phyloP scores from a whole-genome alignment of 92 coral and sea anemone species.

The Pocillopora grandis region DNA sequence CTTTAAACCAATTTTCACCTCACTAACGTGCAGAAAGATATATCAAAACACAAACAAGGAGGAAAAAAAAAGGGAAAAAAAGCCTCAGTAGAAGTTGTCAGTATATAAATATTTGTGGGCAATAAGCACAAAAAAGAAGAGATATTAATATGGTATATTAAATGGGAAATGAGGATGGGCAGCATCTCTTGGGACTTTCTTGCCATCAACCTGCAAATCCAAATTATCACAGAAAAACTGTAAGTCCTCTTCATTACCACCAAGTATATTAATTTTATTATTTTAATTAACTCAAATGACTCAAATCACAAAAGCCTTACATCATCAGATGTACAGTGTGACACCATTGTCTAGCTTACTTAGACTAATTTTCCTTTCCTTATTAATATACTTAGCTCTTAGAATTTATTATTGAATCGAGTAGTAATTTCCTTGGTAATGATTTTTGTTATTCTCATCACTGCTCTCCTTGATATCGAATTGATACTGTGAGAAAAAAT shows the following conservation, averaged over 20 bases:
- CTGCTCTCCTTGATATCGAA: neutral
- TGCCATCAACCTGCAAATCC: constrained; percentile 71
- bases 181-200: constrained; percentile 78
- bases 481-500: too few relatives aligned
- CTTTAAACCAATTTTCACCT: too few relatives aligned
- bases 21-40: too few relatives aligned
- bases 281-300: too few relatives aligned
- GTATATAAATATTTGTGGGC: neutral
- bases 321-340: too few relatives aligned
- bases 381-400: too few relatives aligned
- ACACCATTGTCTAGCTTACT: too few relatives aligned
- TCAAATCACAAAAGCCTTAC: too few relatives aligned
- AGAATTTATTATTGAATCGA: too few relatives aligned
- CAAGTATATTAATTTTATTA: neutral
- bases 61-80: neutral
- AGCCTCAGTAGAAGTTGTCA: neutral
- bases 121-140: neutral
- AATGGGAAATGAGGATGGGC: constrained; percentile 87
- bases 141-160: constrained; percentile 59
- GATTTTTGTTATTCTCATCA: neutral
- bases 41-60: too few relatives aligned
- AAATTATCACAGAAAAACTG: neutral
- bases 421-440: neutral
- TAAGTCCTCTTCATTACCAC: neutral
- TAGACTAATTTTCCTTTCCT: too few relatives aligned